These are phyloP conservation scores for Elmis aenea DNA, from an alignment of 2,888 invertebrate genomes.

Conservation along the genomic window DNA sequence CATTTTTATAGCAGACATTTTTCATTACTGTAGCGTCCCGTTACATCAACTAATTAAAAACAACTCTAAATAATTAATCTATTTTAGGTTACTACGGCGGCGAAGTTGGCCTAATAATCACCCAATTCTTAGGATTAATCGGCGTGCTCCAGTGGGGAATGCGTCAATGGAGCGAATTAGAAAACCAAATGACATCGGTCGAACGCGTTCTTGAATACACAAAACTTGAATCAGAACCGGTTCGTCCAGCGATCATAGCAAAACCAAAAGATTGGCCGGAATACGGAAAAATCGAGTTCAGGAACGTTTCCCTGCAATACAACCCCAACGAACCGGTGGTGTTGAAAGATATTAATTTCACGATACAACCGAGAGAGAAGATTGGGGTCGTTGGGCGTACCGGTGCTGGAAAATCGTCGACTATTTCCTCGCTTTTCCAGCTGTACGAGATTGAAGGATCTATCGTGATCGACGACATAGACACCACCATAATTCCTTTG, in stretches of 20 bases:
- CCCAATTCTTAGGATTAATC: conserved; percentile 67
- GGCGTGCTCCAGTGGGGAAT: conserved; percentile 62
- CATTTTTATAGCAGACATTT: too few species aligned
- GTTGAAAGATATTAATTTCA: conserved; percentile 64
- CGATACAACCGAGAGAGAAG: conserved; percentile 66
- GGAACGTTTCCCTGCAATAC: conserved; percentile 67
- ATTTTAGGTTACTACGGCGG: conserved; percentile 43
- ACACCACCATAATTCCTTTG: conserved; percentile 66
- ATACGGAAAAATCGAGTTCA: conserved; percentile 64
- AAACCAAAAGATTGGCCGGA: conserved; percentile 71
- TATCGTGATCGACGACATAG: conserved; percentile 74
- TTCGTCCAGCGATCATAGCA: conserved; percentile 32
- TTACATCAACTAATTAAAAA: conserved; percentile 6
- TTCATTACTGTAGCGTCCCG: too few species aligned
- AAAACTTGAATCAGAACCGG: conserved; percentile 45
- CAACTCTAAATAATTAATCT: too few species aligned
- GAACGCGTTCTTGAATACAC: conserved; percentile 62
- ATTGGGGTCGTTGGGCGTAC: conserved; percentile 79
- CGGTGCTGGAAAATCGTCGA: conserved; percentile 79
- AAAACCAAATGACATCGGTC: conserved; percentile 82
- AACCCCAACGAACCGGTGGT: conserved; percentile 66
- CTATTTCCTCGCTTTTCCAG: conserved; percentile 76
- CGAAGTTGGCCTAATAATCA: conserved; percentile 73
- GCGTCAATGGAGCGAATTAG: conserved; percentile 79
- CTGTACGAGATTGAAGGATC: conserved; percentile 73